Percentiles rank a stretch among this genome's conserved stretches.
These are phyloP conservation scores for Axea sp. DNA, from an alignment of 2,888 invertebrate genomes.

Conservation along the genomic window DNA sequence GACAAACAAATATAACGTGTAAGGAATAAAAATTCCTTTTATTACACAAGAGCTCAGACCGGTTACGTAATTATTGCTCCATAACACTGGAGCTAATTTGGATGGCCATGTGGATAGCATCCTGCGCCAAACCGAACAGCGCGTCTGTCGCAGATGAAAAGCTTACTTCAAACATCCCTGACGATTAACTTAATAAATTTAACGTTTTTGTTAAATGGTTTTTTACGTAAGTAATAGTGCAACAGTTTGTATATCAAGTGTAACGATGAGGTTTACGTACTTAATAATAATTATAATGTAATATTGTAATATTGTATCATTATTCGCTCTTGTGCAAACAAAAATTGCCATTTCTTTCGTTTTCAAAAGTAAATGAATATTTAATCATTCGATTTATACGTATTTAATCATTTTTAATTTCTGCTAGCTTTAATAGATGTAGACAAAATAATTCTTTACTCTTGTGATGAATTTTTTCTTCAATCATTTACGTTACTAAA, in stretches of 20 bases:
- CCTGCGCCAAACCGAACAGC: constrained; percentile 17
- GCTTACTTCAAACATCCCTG: constrained; percentile 35
- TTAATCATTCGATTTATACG: too few species aligned
- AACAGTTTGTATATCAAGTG: constrained; percentile 35
- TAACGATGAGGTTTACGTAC: constrained; percentile 43
- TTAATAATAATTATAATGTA: constrained; percentile 44
- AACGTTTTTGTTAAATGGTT: constrained; percentile 45
- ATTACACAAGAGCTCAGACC: constrained; percentile 50
- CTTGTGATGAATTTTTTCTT: too few species aligned
- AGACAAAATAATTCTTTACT: too few species aligned
- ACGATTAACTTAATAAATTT: constrained; percentile 44
- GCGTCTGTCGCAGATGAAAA: constrained; percentile 31
- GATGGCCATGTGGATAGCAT: constrained; percentile 45
- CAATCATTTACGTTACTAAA: too few species aligned
- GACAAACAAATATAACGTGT: constrained; percentile 20
- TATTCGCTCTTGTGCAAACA: constrained; percentile 39
- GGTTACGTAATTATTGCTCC: constrained; percentile 55
- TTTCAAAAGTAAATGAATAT: neutral
- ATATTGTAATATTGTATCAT: constrained; percentile 14
- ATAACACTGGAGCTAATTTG: constrained; percentile 59
- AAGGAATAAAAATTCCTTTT: constrained; percentile 32
- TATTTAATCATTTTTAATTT: too few species aligned
- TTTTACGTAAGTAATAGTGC: constrained; percentile 47
- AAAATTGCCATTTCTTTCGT: constrained; percentile 1
- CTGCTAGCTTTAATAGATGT: too few species aligned